phyloP scores from a whole-genome alignment of 1,140 invertebrate species.

The Ceratina calcarata region DNA sequence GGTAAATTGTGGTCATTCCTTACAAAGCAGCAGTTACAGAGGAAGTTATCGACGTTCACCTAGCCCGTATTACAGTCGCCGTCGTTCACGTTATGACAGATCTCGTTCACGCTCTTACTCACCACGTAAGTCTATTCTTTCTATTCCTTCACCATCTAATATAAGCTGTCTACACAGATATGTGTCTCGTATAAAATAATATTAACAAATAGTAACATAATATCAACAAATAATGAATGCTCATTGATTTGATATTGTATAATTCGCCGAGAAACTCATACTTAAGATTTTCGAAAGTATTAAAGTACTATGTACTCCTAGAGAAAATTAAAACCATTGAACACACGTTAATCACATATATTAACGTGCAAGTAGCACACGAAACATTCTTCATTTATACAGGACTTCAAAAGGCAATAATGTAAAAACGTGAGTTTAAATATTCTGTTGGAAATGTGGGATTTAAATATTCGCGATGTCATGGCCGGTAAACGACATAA shows the following conservation, averaged over 20 bases:
- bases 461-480: no score
- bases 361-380: not conserved
- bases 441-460: no score
- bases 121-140: conserved; percentile 86
- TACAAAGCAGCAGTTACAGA: conserved; percentile 69
- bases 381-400: not conserved
- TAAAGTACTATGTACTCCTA: not conserved
- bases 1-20: not conserved
- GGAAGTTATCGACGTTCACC: conserved; percentile 82
- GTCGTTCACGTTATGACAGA: conserved; percentile 85
- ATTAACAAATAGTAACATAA: conserved; percentile 10
- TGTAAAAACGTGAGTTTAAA: no score
- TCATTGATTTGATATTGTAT: conserved; percentile 54
- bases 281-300: not conserved
- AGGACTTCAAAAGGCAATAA: not conserved
- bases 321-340: not conserved
- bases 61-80: conserved; percentile 83
- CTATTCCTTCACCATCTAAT: conserved; percentile 56
- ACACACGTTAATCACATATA: not conserved
- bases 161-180: conserved; percentile 72
- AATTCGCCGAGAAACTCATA: conserved; percentile 18
- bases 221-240: conserved; percentile 5
- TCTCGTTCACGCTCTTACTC: conserved; percentile 92
- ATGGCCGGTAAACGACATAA: no score
- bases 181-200: conserved; percentile 52